Percentiles rank a stretch among this genome's conserved stretches.
Conservation (phyloP, 2,113 vertebrate species). For the Petrocephalus zakoni region DNA sequence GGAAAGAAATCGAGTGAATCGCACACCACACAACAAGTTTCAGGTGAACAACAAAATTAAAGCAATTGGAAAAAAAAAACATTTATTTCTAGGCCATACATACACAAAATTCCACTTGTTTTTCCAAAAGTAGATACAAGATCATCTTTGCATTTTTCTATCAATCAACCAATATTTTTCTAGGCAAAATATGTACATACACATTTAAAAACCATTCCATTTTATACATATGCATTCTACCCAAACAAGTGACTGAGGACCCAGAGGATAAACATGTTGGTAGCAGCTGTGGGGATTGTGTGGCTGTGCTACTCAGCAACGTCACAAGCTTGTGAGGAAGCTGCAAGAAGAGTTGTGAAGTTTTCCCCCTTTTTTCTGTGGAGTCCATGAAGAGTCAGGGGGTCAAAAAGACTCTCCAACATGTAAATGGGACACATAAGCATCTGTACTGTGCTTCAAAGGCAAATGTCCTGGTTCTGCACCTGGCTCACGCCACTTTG, state of each 20-base stretch:
- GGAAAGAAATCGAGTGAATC: background rate
- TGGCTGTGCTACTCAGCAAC: background rate
- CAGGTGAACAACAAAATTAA: background rate
- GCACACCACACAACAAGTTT: background rate
- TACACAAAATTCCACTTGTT: constrained; percentile 18
- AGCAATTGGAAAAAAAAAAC: constrained; percentile 9
- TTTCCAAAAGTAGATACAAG: constrained; percentile 13
- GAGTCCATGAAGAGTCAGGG: background rate
- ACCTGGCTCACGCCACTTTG: background rate
- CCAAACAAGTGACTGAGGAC: background rate
- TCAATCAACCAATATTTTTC: constrained; percentile 43
- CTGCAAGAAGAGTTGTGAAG: background rate
- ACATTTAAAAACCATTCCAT: constrained; percentile 24
- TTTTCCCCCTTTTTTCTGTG: background rate
- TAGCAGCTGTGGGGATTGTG: background rate
- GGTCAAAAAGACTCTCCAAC: background rate
- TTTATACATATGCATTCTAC: background rate
- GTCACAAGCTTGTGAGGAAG: background rate
- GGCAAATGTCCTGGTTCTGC: background rate
- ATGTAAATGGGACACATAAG: background rate
- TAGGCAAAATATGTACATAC: constrained; percentile 56
- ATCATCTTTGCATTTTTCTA: background rate
- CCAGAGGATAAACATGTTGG: background rate
- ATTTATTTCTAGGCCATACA: constrained; percentile 16
- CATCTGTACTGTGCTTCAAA: background rate